Base-by-base conservation (phyloP, 64 coral and sea anemone genomes). In the Montipora cactus region DNA sequence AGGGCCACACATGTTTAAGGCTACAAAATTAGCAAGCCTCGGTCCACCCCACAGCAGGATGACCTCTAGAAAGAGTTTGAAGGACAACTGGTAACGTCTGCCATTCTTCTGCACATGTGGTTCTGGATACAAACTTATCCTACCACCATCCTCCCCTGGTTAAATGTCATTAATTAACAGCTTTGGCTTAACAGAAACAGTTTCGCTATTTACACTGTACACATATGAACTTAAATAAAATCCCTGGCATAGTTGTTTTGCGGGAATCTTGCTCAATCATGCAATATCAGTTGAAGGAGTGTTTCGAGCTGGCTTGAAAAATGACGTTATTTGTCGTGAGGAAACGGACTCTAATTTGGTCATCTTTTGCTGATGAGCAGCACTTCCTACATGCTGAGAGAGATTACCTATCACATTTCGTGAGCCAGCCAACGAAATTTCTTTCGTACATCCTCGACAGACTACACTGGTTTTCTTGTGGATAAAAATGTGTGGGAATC, bases 51-150 rank as follows among this genome's bases (percentile, higher is more conserved):
- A 89, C 3, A 67, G 12, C 57, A 89, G 4, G n/a, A 80, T 46
- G 50, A 90, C 76, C 23, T 90, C 88, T 3, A 50, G 58, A 22
- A 90, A 90, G 2, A 90, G 44, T 49, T 79, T 90, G 0, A 90
- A 67, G 12, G 58, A 49, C 5, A 12, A 9, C 45, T 90, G 21
- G 28, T 79, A 81, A 1, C 88, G 16, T 6, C 28, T 74, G 18
- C 76, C 45, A 49, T 90, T 90, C 20, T 90, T 90, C 10, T 90
- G 16, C 8, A 74, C 71, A 74, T 44, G 88, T 5, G 76, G 88
- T 76, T 90, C 76, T 21, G 88, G 46, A 21, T 90, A 79, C 76
- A 64, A 90, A 0, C 76, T 50, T n/a, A 19, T 69, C 80, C 80
- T 80, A 3, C 76, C 58, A 13, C 80, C 10, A 37, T 90, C 88